Evolutionary conservation across 2,113 vertebrate genomes (phyloP), one percentile per base, ranked within the genome.

Genomic region (Pagrus major): DNA sequence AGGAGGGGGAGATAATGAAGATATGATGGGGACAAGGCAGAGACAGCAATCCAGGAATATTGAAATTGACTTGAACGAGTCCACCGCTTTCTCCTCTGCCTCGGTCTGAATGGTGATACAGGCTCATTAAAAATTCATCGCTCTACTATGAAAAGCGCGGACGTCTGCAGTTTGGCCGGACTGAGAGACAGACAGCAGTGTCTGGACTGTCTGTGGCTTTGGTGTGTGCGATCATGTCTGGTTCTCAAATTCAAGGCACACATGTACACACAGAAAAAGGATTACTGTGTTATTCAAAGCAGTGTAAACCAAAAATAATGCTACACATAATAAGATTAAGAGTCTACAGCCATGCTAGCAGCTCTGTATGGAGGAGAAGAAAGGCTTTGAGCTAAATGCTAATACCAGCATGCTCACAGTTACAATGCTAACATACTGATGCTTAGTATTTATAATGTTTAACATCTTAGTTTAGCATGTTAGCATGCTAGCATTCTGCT

Each of bases 71-170:
- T 90, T 89, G 56, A 84, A 54, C 11, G 10, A 74, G 69, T 81
- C 65, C 29, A 33, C 56, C 29, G 27, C 52, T 63, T 65, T 84
- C 70, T 75, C 83, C 61, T 60, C 76, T 87, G 60, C 67, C 46
- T 76, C 56, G 12, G 44, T 80, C 81, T 80, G 86, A 83, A 68
- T 44, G 66, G 69, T 86, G 91, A 86, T 87, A 83, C 69, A 60
- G 71, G 71, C 67, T 91, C 84, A 93, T 95, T 91, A 94, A 94
- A 93, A 85, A 92, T 93, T 75, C 75, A 95, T 89, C 47, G 23
- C 18, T 83, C 78, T 54, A 60, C 88, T 72, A 85, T 92, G 86
- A 87, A 86, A 93, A 86, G 79, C 84, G 85, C 35, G 1, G 23
- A 87, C 37, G 83, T 88, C 70, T 37, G 89, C 89, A 84, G 78